Conservation (phyloP, 1,140 invertebrate species). For the Cydia amplana region DNA sequence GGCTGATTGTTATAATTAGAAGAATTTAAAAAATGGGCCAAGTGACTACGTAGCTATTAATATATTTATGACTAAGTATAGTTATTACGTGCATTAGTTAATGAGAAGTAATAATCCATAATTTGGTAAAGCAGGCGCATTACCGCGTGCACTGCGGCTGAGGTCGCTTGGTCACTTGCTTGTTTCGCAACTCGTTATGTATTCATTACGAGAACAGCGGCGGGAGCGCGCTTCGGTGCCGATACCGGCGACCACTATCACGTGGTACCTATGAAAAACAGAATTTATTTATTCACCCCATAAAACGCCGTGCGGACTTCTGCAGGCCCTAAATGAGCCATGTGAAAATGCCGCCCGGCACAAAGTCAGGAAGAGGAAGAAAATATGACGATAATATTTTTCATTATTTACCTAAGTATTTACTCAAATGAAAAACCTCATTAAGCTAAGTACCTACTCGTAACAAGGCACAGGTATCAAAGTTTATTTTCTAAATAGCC, state of each 20-base stretch:
- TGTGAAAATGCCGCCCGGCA: too few species aligned
- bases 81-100: neutral
- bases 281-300: too few species aligned
- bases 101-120: neutral
- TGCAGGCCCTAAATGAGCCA: too few species aligned
- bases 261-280: neutral
- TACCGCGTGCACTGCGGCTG: conserved; percentile 3
- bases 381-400: too few species aligned
- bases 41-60: neutral
- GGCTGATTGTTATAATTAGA: neutral
- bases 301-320: too few species aligned
- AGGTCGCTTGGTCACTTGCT: conserved; percentile 2
- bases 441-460: too few species aligned
- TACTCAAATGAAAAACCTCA: too few species aligned
- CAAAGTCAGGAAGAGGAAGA: too few species aligned
- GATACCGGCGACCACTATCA: neutral
- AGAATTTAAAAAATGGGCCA: neutral
- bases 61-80: neutral
- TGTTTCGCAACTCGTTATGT: conserved; percentile 29
- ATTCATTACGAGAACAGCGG: conserved; percentile 17
- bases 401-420: too few species aligned
- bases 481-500: too few species aligned
- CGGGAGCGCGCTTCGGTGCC: conserved; percentile 1
- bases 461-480: too few species aligned
- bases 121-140: conserved; percentile 1